A percentile compares a stretch with the other conserved stretches of the same genome.
Evolutionary conservation across 64 coral and sea anemone species (phyloP).

Genomic region (Trachythela sp.): DNA sequence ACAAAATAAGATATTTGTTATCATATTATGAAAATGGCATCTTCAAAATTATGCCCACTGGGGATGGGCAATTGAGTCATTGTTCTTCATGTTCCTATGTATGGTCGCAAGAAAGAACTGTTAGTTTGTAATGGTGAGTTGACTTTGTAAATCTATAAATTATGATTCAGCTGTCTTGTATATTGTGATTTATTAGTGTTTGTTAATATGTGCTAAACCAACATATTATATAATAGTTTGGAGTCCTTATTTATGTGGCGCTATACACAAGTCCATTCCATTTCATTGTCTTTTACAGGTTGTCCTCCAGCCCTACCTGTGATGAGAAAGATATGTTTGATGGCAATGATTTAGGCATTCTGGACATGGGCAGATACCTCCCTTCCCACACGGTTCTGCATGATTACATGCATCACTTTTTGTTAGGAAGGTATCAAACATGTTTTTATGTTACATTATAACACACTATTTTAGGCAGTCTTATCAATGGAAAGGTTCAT

Average conservation of each 20-base stretch:
- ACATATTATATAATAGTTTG: background rate
- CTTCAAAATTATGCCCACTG: background rate
- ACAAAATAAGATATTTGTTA: background rate
- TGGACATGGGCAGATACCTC: background rate
- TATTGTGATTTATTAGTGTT: background rate
- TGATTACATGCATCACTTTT: constrained; percentile 25
- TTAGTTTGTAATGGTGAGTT: constrained; percentile 1
- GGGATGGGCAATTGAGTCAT: background rate
- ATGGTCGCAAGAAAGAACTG: background rate
- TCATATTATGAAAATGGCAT: background rate
- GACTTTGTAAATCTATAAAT: background rate
- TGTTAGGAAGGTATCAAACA: background rate
- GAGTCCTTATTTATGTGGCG: background rate
- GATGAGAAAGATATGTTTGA: background rate
- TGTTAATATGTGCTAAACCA: background rate
- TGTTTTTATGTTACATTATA: background rate
- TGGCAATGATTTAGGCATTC: background rate
- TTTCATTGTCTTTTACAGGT: background rate
- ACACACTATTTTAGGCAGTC: background rate
- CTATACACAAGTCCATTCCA: background rate
- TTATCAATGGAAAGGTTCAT: background rate
- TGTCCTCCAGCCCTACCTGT: background rate
- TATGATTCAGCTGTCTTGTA: background rate
- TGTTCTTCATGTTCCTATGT: background rate
- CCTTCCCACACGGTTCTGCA: background rate